These are phyloP conservation scores for Caloenas nicobarica DNA, from an alignment of 2,113 vertebrate genomes.

Conservation along the genomic window DNA sequence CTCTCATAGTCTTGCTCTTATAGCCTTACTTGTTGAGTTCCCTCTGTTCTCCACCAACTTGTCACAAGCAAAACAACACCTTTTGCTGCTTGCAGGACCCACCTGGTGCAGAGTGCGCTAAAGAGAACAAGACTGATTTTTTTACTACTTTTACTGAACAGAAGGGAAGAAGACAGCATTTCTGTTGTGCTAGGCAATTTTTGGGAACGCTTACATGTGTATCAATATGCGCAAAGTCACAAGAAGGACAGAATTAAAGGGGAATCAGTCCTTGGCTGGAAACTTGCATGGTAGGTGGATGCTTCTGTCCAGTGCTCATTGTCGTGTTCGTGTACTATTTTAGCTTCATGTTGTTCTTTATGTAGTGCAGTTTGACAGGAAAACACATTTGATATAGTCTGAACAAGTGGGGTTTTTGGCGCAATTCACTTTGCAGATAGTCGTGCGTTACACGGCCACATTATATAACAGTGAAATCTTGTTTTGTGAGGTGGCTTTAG, in stretches of 20 bases:
- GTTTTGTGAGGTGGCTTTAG: not conserved
- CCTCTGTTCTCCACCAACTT: not conserved
- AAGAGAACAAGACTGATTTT: not conserved
- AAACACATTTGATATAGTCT: not conserved
- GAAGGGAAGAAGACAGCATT: not conserved
- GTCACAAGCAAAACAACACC: not conserved
- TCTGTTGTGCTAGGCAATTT: not conserved
- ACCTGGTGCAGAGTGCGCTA: not conserved
- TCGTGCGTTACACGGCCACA: accelerated
- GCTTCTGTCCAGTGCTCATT: accelerated
- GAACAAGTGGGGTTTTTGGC: not conserved
- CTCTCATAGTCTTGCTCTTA: conserved; percentile 12
- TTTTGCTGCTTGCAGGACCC: not conserved
- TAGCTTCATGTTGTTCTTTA: not conserved
- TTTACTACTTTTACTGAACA: not conserved
- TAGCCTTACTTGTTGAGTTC: not conserved
- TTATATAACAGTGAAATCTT: not conserved
- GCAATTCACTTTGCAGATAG: not conserved
- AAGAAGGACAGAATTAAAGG: not conserved
- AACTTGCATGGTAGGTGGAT: conserved; percentile 11
- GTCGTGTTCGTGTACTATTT: not conserved
- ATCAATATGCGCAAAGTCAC: not conserved
- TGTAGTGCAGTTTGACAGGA: not conserved
- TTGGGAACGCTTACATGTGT: not conserved
- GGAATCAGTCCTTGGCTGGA: not conserved